Evolutionary conservation across 2,797 vertebrate species (phyloP), one percentile per base, ranked within the genome.

Genomic region (Oreonectes daqikongensis): DNA sequence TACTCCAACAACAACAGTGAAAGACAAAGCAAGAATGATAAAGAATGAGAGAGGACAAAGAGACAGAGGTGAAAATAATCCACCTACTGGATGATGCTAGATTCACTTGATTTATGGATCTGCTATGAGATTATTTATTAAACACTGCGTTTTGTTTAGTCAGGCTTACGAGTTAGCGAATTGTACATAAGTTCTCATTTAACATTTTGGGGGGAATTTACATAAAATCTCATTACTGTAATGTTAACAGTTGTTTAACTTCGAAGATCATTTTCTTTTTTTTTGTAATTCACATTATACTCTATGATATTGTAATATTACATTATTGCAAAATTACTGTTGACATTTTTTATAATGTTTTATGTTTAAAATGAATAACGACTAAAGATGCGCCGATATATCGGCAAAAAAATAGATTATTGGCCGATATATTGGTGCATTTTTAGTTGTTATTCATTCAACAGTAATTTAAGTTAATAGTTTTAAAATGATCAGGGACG

Each of bases 1-100:
- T 84, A 79, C 79, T 70, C 60, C 22, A 28, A 35, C 52, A 52
- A 63, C 52, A 52, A 63, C 38, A 65, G 28, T 60, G 53, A 69
- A 40, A 48, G 55, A 74, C 42, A 77, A 68, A 71, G 40, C 38
- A 69, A 63, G 57, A 68, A 42, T 66, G 71, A 80, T 57, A 46
- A 65, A 53, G 48, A 61, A 57, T 35, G 17, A 74, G 42, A 20
- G 38, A 4, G 72, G 64, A 76, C 55, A 32, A 73, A 60, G 78
- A 65, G 69, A 18, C 48, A 48, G 50, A 61, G 30, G 32, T 65
- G 60, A 55, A 24, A 11, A 57, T 17, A 26, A 26, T 64, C 9
- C 59, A 52, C 28, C 38, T 24, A 18, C n/a, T 52, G 10, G 2
- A 20, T 46, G 44, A 30, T 17, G 26, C 22, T 28, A 57, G 11